phyloP scores from a whole-genome alignment of 2,113 vertebrate species.

The Crotalus helleri region DNA sequence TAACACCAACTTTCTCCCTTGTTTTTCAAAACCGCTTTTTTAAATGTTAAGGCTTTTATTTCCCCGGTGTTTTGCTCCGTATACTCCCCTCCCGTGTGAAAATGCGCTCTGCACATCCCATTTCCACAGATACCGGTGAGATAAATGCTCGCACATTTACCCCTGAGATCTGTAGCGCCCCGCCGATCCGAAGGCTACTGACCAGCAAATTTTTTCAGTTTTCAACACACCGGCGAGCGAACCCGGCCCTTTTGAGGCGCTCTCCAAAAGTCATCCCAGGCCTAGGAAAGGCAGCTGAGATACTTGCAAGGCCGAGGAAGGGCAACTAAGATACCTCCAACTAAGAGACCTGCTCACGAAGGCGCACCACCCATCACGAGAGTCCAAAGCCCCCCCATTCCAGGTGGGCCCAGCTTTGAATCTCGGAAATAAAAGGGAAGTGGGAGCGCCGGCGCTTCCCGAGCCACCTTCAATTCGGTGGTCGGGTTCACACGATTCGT shows the following conservation, averaged over 20 bases:
- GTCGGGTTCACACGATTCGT: neutral
- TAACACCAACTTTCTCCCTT: neutral
- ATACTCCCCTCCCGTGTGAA: neutral
- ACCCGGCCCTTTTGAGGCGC: neutral
- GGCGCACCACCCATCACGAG: neutral
- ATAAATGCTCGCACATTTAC: neutral
- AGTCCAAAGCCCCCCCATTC: neutral
- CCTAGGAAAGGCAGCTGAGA: neutral
- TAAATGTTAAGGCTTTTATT: neutral
- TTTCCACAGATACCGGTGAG: neutral
- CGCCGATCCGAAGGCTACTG: neutral
- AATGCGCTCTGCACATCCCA: neutral
- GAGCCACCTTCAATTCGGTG: neutral
- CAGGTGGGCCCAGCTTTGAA: neutral
- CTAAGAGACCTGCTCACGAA: neutral
- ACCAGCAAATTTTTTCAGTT: neutral
- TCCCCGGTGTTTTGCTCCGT: neutral
- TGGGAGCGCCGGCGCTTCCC: neutral
- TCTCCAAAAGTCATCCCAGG: neutral
- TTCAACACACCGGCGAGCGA: neutral
- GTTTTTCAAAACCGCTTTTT: neutral
- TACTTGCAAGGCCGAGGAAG: neutral
- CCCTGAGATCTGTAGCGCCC: neutral
- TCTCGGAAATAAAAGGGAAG: neutral
- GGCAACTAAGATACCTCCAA: neutral